Evolutionary conservation across 1,140 invertebrate genomes (phyloP), one percentile per base, ranked within the genome.

Genomic region (Cardiocondyla obscurior): DNA sequence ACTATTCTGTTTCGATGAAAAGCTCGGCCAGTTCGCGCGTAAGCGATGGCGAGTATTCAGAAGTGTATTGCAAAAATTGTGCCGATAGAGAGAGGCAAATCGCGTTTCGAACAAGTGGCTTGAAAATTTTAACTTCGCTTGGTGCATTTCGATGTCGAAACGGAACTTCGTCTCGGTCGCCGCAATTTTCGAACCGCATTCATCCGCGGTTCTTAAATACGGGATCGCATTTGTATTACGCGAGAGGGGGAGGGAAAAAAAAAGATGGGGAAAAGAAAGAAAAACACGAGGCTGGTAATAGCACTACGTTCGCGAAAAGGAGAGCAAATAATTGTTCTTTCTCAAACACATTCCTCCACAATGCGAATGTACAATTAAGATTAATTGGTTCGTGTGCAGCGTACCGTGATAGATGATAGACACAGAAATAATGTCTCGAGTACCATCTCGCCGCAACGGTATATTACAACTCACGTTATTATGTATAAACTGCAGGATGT

Each of bases 41-140:
- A 85, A 86, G 79, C 84, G 85, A 83, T 39, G 62, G 62, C 39
- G 64, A 74, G 79, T 77, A 87, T 87, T 87, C 81, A 87, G 83
- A 74, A 87, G 85, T 77, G 85, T 87, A 87, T 87, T 83, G 85
- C 81, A 83, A 87, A 86, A 87, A 83, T 87, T 87, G 65, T 62
- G 25, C 67, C 72, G 62, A 86, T 85, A 72, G 72, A 86, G 72
- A 86, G 67, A 87, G 85, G 65, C 85, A 86, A 87, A 87, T 87
- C 85, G 62, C 84, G 73, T 86, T n/a, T 77, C 44, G 65, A 30
- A 22, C 49, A 73, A 87, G 85, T 83, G 85, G 76, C 85, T 87
- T 82, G 65, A 86, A 87, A 77, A 87, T 79, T 81, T 85, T 83
- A 83, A 83, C 82, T 87, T 74, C 46, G 67, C 82, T 60, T 49